phyloP scores from a whole-genome alignment of 2,797 vertebrate genomes.

The Vireo griseus region DNA sequence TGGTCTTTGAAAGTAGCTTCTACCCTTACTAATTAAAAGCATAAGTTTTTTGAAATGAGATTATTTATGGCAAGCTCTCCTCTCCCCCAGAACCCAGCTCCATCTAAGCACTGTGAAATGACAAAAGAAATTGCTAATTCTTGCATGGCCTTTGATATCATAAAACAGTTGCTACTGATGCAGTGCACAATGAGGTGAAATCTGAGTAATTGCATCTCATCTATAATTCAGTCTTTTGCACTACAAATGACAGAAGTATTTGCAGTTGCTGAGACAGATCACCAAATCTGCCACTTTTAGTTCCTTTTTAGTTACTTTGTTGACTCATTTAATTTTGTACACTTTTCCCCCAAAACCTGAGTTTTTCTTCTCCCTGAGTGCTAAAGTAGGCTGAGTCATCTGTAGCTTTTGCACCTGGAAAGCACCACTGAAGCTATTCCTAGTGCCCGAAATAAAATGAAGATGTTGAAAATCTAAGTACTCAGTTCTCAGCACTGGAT shows the following conservation, averaged over 20 bases:
- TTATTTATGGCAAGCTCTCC: background rate
- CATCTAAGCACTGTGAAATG: background rate
- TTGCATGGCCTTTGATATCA: background rate
- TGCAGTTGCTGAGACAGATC: background rate
- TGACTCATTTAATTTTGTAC: background rate
- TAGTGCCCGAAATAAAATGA: background rate
- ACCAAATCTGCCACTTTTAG: background rate
- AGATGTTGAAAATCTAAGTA: background rate
- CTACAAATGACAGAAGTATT: background rate
- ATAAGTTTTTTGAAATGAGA: background rate
- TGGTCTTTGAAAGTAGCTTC: background rate
- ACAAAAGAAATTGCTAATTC: background rate
- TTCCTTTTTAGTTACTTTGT: background rate
- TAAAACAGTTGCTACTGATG: background rate
- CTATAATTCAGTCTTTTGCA: background rate
- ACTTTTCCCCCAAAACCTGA: background rate
- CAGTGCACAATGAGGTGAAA: background rate
- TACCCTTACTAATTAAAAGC: background rate
- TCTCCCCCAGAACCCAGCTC: background rate
- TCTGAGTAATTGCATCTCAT: background rate
- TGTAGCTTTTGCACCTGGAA: background rate
- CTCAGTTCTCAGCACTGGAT: background rate
- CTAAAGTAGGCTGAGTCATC: background rate
- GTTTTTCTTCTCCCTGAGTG: background rate
- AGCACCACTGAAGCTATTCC: background rate